Evolutionary conservation across 2,888 invertebrate genomes (phyloP), one percentile per base, ranked within the genome.

Genomic region (Watsonalla cultraria): DNA sequence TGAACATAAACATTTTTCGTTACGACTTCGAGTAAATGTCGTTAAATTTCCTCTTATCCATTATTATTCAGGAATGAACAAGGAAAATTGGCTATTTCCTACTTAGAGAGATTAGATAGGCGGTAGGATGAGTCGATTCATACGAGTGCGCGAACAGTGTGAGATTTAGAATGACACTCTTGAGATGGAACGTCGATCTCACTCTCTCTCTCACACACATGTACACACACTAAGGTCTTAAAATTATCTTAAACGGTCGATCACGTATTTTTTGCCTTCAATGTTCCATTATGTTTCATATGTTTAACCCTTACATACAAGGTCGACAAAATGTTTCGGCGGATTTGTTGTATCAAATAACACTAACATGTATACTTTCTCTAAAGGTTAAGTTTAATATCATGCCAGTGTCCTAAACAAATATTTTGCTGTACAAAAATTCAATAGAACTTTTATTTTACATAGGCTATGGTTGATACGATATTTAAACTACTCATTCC

Each of bases 11-110:
- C 51, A 66, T 68, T 63, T 65, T 63, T 64, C 51, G 52, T 57
- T 64, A 62, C 63, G 64, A 60, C 56, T 51, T 49, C 55, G 59
- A 56, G 56, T 60, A 57, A 59, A 56, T 59, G 52, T 62, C 66
- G 62, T 70, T 70, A 71, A 70, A 66, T 63, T 51, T 60, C 55
- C 63, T 61, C 61, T 58, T 60, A 64, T 58, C 54, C 61, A 61
- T 59, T 70, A 67, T 65, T 62, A 61, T 62, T 57, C 53, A 52
- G 55, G 58, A 57, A 55, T 64, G 59, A 66, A 66, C 62, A 71
- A 65, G 61, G 56, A 67, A 65, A 68, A 64, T 61, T 39, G 54
- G 52, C 62, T 61, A 68, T 64, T 56, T 66, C 62, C 62, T 61
- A 59, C 66, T 68, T 68, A 66, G 58, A 64, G 59, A 64, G 60